Evolutionary conservation across 2,113 vertebrate species (phyloP).

Genomic region (Clarias gariepinus): DNA sequence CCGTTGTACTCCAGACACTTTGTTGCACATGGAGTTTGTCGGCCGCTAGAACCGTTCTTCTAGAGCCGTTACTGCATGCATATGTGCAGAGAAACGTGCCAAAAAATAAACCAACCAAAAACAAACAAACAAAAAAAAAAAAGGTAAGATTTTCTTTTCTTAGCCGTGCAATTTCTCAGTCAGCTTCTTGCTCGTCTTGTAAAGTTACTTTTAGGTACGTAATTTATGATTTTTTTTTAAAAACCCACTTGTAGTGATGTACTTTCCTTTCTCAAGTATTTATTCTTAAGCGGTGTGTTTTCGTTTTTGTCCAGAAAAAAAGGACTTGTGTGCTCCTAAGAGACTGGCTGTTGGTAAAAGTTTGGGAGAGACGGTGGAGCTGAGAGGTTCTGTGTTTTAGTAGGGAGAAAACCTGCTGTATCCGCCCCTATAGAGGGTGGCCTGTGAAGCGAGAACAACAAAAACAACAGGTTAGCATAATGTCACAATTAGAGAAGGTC

Average conservation of each 20-base stretch:
- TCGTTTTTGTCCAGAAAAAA: conserved; percentile 39
- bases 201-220: conserved; percentile 32
- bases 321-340: conserved; percentile 34
- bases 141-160: conserved; percentile 31
- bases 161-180: conserved; percentile 44
- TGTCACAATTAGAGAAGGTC: neutral
- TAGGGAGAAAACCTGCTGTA: conserved; percentile 81
- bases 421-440: conserved; percentile 77
- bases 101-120: neutral
- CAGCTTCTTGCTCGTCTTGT: conserved; percentile 30
- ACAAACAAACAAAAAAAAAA: neutral
- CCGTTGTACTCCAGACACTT: conserved; percentile 40
- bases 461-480: neutral
- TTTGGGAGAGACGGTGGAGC: conserved; percentile 42
- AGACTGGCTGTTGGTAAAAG: conserved; percentile 44
- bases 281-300: conserved; percentile 37
- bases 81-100: conserved; percentile 56
- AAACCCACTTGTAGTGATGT: conserved; percentile 46
- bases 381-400: conserved; percentile 54
- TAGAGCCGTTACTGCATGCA: conserved; percentile 57
- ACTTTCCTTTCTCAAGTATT: conserved; percentile 44
- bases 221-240: conserved; percentile 12
- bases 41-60: conserved; percentile 42
- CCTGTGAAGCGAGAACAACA: conserved; percentile 57
- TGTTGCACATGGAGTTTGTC: conserved; percentile 51